Conservation (phyloP, 2,888 invertebrate species). For the Cataglyphis cursor region DNA sequence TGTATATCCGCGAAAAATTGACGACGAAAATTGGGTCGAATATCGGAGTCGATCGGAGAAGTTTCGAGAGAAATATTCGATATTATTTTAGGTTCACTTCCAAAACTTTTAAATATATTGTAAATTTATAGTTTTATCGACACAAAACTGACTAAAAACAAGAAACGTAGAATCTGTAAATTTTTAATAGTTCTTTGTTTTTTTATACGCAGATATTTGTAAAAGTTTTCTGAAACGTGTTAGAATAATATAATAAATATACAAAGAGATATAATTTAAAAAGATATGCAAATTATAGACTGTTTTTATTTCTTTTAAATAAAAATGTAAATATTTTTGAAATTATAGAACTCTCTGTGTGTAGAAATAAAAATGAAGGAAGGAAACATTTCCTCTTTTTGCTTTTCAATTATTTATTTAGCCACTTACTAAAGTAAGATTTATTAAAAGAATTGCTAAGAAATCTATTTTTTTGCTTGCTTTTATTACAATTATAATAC, state of each 20-base stretch:
- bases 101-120: background rate
- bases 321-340: background rate
- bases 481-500: background rate
- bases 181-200: background rate
- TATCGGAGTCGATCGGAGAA: background rate
- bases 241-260: background rate
- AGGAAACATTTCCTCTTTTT: background rate
- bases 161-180: too few relatives aligned
- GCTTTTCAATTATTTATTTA: background rate
- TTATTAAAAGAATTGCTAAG: background rate
- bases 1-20: background rate
- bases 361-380: background rate
- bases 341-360: background rate
- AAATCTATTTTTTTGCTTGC: background rate
- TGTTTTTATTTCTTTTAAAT: background rate
- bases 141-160: background rate
- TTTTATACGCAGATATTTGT: background rate
- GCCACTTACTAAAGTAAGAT: background rate
- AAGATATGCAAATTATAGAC: background rate
- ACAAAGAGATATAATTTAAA: background rate
- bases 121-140: background rate
- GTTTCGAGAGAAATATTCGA: background rate
- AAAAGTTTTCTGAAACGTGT: background rate
- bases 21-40: conserved; percentile 18
- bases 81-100: conserved; percentile 16